phyloP scores from a whole-genome alignment of 2,888 invertebrate genomes.

The Trissolcus brochymenae region DNA sequence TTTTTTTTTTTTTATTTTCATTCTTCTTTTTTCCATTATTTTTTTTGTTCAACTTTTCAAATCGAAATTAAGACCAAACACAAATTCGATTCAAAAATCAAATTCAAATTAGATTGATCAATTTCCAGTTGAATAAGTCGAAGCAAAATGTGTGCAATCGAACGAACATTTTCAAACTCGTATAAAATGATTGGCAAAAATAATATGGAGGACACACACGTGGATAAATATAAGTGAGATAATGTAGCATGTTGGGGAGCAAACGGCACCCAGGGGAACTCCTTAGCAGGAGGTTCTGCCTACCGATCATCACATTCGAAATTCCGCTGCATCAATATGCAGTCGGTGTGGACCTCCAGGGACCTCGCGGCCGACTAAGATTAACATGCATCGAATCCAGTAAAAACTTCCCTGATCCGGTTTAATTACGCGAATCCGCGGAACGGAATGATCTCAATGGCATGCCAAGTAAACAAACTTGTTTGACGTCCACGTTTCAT shows the following conservation, averaged over 20 bases:
- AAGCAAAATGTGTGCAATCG: neutral
- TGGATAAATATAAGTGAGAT: constrained; percentile 57
- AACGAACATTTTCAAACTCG: neutral
- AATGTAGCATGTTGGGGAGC: constrained; percentile 54
- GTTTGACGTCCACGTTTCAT: constrained; percentile 6
- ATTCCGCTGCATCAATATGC: constrained; percentile 59
- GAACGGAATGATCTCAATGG: constrained; percentile 11
- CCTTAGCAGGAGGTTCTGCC: constrained; percentile 63
- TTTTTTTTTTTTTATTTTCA: too few species aligned
- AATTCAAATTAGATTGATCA: neutral
- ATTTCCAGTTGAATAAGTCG: neutral
- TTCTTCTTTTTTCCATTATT: too few species aligned
- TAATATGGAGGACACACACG: constrained; percentile 44
- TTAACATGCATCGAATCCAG: constrained; percentile 52
- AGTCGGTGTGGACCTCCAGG: constrained; percentile 31
- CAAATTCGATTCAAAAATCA: neutral
- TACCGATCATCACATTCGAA: constrained; percentile 61
- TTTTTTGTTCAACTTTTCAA: neutral
- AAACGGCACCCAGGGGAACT: constrained; percentile 65
- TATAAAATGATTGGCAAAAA: constrained; percentile 16
- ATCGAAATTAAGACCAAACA: neutral
- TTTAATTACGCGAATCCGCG: constrained; percentile 38
- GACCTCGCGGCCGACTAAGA: constrained; percentile 55
- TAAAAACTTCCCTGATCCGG: constrained; percentile 27
- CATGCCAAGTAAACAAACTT: constrained; percentile 14